Evolutionary conservation across 2,888 invertebrate species (phyloP), one percentile per base, ranked within the genome.

Genomic region (Leptopilina syphax): DNA sequence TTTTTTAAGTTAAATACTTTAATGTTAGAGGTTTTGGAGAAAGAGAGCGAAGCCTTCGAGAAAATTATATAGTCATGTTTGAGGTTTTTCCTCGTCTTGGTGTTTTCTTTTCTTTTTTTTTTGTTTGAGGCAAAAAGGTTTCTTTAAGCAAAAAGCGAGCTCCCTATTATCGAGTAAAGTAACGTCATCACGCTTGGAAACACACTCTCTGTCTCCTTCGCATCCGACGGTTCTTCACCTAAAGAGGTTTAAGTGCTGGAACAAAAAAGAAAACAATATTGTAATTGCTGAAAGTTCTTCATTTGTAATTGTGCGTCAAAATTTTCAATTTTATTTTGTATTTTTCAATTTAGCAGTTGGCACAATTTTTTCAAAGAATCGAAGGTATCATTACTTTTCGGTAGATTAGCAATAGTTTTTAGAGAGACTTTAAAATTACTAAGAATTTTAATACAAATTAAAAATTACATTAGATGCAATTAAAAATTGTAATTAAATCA

Each of bases 141-240:
- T 73, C 34, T 57, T 73, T 73, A 73, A 73, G 73, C 57, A 57
- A 57, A 73, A 73, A 73, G 73, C 73, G 34, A 73, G 73, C 54
- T 73, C 4, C 54, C 73, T 73, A 57, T 73, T 73, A 73, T 73
- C 73, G 73, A 73, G 73, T 57, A 18, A 57, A 73, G 34, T 73
- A 73, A 73, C 73, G 73, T 73, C 73, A 73, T 73, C 54, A 73
- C 73, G 73, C 73, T 57, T 73, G 73, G 54, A 73, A 57, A 73
- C 73, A 73, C 73, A 34, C 54, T 34, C 54, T 34, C 34, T n/a
- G 73, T 73, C 57, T 73, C 57, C 57, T 54, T 73, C 57, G 73
- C 34, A 73, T 57, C 73, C 54, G 34, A 73, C 57, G 27, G 57
- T 73, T 73, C 54, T 73, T 73, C 73, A 73, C 57, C 54, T 73